Evolutionary conservation across 2,888 invertebrate genomes (phyloP).

Genomic region (Andrena flavipes): DNA sequence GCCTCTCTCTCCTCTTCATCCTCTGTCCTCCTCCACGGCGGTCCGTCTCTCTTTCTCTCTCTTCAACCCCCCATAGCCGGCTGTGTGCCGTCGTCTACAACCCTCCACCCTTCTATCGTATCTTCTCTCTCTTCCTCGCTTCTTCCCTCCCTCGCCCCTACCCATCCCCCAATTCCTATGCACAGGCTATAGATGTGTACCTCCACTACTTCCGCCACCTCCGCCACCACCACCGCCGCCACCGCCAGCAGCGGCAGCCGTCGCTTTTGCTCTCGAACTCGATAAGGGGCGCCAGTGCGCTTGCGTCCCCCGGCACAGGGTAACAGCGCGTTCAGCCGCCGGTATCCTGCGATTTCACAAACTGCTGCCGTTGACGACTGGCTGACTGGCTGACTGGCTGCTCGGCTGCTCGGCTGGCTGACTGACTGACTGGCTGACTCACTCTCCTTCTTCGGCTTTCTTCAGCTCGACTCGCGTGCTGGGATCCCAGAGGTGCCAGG

Average conservation of each 20-base stretch:
- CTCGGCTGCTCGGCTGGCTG: slow-evolving; percentile 44
- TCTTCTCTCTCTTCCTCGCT: slow-evolving; percentile 47
- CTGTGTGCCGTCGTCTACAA: slow-evolving; percentile 71
- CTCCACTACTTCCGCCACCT: slow-evolving; percentile 47
- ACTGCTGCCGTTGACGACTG: slow-evolving; percentile 69
- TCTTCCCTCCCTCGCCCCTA: slow-evolving; percentile 36
- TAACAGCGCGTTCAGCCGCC: slow-evolving; percentile 66
- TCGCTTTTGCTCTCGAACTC: slow-evolving; percentile 81
- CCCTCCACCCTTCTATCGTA: slow-evolving; percentile 62
- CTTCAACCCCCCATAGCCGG: slow-evolving; percentile 65
- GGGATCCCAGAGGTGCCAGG: slow-evolving; percentile 45
- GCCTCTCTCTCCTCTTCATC: slow-evolving; percentile 63
- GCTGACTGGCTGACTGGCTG: slow-evolving; percentile 57
- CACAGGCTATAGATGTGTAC: slow-evolving; percentile 33
- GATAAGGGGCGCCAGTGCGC: slow-evolving; percentile 82
- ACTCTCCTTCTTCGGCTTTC: slow-evolving; percentile 41
- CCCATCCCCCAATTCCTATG: slow-evolving; percentile 55
- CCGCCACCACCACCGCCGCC: slow-evolving; percentile 49
- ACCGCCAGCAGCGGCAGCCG: slow-evolving; percentile 68
- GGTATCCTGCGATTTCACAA: slow-evolving; percentile 73
- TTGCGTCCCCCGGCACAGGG: slow-evolving; percentile 73
- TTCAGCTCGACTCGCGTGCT: slow-evolving; percentile 68
- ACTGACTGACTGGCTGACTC: slow-evolving; percentile 54
- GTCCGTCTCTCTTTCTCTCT: slow-evolving; percentile 48
- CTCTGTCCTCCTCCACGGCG: slow-evolving; percentile 49